Evolutionary conservation across 2,797 vertebrate genomes (phyloP).

Genomic region (Myotis planiceps): DNA sequence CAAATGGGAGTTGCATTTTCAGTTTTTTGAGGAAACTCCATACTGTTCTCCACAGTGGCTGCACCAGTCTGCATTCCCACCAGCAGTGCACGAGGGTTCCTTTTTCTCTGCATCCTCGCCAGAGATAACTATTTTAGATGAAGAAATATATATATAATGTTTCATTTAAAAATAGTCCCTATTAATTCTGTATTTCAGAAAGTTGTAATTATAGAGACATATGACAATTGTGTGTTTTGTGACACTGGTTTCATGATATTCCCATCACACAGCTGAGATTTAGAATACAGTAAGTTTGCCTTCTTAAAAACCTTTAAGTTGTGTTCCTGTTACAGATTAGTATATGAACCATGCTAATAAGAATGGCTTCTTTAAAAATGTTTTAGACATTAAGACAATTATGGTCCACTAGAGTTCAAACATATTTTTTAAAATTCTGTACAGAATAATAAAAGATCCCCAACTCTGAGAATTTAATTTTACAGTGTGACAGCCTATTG

Average conservation of each 20-base stretch:
- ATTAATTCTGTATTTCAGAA: background rate
- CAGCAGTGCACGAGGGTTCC: too few species aligned
- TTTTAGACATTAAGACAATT: background rate
- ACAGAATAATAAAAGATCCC: background rate
- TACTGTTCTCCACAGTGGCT: too few species aligned
- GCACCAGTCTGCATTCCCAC: too few species aligned
- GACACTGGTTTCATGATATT: background rate
- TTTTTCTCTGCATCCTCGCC: too few species aligned
- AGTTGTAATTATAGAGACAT: background rate
- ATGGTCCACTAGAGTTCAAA: background rate
- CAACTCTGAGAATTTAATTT: conserved; percentile 30
- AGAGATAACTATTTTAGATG: background rate
- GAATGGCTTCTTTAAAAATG: background rate
- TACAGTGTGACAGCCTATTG: background rate
- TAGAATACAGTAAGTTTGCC: background rate
- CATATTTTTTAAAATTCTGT: background rate
- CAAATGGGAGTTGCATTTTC: too few species aligned
- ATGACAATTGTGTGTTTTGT: background rate
- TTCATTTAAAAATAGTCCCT: background rate
- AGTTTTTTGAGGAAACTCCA: too few species aligned
- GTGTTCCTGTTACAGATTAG: background rate
- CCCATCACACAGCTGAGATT: background rate
- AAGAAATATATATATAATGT: background rate
- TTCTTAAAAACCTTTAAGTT: background rate
- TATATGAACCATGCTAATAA: background rate